Conservation (phyloP, 2,797 vertebrate genomes). For the Paramormyrops hopkinsi region DNA sequence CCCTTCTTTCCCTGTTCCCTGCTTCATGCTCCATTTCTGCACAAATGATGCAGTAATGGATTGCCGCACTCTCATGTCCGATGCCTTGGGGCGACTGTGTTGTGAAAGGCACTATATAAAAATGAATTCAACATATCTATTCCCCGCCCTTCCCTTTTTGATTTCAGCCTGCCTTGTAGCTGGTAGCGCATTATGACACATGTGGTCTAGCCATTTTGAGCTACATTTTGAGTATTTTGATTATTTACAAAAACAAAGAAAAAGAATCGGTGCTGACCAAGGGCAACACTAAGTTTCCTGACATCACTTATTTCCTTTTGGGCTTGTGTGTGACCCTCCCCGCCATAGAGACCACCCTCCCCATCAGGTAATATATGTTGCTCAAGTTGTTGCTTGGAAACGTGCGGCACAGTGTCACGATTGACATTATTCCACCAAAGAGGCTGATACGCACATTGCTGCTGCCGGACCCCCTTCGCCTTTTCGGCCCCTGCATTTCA, state of each 20-base stretch:
- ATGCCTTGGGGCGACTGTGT: background rate
- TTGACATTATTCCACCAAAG: background rate
- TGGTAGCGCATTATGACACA: too few relatives aligned
- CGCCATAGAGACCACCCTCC: background rate
- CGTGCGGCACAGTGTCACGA: background rate
- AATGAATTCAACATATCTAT: background rate
- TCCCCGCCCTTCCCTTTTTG: background rate
- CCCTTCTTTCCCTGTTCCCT: background rate
- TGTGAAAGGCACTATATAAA: background rate
- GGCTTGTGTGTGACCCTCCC: background rate
- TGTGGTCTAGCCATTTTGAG: background rate
- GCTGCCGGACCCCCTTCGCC: background rate
- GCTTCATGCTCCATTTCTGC: background rate
- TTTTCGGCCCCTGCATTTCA: background rate
- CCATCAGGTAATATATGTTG: background rate
- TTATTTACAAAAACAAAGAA: background rate
- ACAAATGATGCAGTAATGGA: background rate
- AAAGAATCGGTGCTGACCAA: background rate
- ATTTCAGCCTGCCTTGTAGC: background rate
- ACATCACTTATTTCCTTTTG: background rate
- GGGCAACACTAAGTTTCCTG: too few relatives aligned
- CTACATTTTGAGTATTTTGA: background rate
- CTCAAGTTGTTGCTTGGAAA: background rate
- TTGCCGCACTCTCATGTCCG: background rate
- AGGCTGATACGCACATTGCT: background rate